Evolutionary conservation across 2,888 invertebrate species (phyloP).

Genomic region (Parnassius mnemosyne): DNA sequence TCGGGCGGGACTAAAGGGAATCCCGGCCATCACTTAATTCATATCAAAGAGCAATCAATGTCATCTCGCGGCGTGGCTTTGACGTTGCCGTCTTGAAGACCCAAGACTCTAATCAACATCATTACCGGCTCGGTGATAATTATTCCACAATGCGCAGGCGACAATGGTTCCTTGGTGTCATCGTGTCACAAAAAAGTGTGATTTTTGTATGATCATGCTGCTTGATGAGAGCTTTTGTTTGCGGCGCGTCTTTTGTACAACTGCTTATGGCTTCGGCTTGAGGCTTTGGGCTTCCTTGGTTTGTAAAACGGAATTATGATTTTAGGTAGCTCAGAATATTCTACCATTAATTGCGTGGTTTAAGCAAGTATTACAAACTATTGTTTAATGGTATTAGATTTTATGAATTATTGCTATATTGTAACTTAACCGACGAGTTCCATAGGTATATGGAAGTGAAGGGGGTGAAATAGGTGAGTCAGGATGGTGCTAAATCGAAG

Average conservation of each 20-base stretch:
- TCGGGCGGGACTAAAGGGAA: background rate
- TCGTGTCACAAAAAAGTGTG: conserved; percentile 27
- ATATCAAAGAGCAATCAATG: conserved; percentile 16
- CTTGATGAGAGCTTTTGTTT: conserved; percentile 29
- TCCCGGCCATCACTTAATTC: conserved; percentile 13
- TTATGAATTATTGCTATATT: no score
- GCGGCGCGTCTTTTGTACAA: conserved; percentile 17
- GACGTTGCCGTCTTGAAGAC: conserved; percentile 1
- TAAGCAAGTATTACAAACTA: no score
- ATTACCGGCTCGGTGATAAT: conserved; percentile 24
- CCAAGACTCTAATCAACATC: conserved; percentile 22
- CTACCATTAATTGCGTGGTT: no score
- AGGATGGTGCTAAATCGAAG: no score
- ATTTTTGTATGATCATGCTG: conserved; percentile 27
- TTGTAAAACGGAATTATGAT: background rate
- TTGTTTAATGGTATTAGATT: no score
- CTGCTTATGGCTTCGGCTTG: background rate
- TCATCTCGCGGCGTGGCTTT: conserved; percentile 8
- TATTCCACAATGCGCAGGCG: conserved; percentile 23
- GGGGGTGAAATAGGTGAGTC: no score
- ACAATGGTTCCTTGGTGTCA: conserved; percentile 34
- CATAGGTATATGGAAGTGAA: no score
- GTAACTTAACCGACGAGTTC: no score
- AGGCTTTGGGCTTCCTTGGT: background rate
- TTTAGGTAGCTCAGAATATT: no score